Evolutionary conservation across 2,113 vertebrate species (phyloP).

Genomic region (Hemicordylus capensis): DNA sequence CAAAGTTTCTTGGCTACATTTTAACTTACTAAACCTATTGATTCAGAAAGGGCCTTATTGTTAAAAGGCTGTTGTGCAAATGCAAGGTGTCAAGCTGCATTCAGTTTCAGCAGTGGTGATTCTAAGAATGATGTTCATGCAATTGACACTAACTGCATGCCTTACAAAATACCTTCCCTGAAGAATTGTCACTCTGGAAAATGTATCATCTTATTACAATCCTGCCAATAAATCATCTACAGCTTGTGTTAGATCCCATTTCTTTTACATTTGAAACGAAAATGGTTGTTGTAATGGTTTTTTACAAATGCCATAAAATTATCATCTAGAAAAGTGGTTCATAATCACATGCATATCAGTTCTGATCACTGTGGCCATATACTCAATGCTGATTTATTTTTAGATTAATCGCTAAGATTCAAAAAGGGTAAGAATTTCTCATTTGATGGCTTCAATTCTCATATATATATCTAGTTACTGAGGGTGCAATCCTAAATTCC

Average conservation of each 20-base stretch:
- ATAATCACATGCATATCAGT: not conserved
- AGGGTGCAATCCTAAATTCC: no score
- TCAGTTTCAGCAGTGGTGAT: not conserved
- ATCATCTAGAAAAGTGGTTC: not conserved
- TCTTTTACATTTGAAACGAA: slow-evolving; percentile 36
- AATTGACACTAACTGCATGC: not conserved
- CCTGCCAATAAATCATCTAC: slow-evolving; percentile 38
- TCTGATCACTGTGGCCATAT: not conserved
- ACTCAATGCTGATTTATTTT: not conserved
- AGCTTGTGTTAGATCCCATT: slow-evolving; percentile 15
- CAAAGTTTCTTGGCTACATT: not conserved
- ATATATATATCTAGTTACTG: no score
- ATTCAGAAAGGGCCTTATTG: not conserved
- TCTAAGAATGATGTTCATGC: slow-evolving; percentile 1
- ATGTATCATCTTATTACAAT: not conserved
- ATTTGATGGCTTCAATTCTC: no score
- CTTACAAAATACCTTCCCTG: not conserved
- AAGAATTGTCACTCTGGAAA: slow-evolving; percentile 8
- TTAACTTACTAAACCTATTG: not conserved
- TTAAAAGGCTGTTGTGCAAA: not conserved
- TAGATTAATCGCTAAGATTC: not conserved
- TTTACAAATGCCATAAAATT: not conserved
- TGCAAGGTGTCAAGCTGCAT: not conserved
- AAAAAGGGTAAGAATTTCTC: not conserved
- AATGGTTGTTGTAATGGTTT: slow-evolving; percentile 8